phyloP scores from a whole-genome alignment of 1,140 invertebrate genomes.

The fruit fly (Drosophila melanogaster) region Release_6_plus_ISO1_MT NT_037436.4:8983001-8983500 shows the following conservation, averaged over 20 bases:
- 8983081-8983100: slow-evolving; percentile 86
- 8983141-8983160: slow-evolving; percentile 74
- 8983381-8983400: slow-evolving; percentile 88
- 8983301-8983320: slow-evolving; percentile 86
- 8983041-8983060: slow-evolving; percentile 91
- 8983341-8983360: slow-evolving; percentile 82
- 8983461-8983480: slow-evolving; percentile 96
- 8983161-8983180: slow-evolving; percentile 72
- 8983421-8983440: slow-evolving; percentile 88
- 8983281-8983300: slow-evolving; percentile 62
- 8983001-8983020: slow-evolving; percentile 89
- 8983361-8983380: slow-evolving; percentile 57
- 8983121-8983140: slow-evolving; percentile 34
- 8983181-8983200: slow-evolving; percentile 34
- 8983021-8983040: slow-evolving; percentile 90
- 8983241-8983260: slow-evolving; percentile 27
- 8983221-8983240: slow-evolving; percentile 17
- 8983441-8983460: slow-evolving; percentile 93
- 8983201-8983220: slow-evolving; percentile 21
- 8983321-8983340: slow-evolving; percentile 86
- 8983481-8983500: background rate
- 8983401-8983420: slow-evolving; percentile 89
- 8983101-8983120: slow-evolving; percentile 26
- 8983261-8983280: slow-evolving; percentile 1
- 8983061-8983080: slow-evolving; percentile 89